Conservation (phyloP, 2,797 vertebrate genomes). For the Darevskia mixta region DNA sequence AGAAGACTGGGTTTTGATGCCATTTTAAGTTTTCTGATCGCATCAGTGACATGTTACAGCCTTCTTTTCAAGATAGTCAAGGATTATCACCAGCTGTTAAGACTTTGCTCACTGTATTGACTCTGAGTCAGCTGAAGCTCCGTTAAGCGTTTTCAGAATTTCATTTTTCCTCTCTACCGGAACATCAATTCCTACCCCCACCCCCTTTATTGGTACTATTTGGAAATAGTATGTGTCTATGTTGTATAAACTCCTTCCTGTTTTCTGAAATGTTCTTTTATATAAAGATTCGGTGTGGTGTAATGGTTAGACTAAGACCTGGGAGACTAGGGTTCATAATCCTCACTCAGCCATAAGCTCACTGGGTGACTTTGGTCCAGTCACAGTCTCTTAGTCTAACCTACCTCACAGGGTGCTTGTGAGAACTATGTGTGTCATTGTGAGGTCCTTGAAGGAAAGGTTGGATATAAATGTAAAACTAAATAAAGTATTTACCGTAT, state of each 20-base stretch:
- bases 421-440: too few relatives aligned
- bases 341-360: too few relatives aligned
- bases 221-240: background rate
- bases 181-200: background rate
- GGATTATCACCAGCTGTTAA: conserved; percentile 3
- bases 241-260: background rate
- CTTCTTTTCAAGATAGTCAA: background rate
- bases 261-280: background rate
- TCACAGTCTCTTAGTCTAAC: too few relatives aligned
- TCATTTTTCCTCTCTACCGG: background rate
- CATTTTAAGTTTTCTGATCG: background rate
- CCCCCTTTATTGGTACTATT: background rate
- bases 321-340: too few relatives aligned
- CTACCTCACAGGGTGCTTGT: too few relatives aligned
- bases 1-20: background rate
- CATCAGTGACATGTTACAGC: background rate
- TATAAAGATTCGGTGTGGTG: too few relatives aligned
- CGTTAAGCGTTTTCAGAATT: background rate
- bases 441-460: too few relatives aligned
- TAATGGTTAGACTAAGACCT: too few relatives aligned
- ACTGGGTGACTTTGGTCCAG: too few relatives aligned
- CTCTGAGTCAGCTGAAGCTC: background rate
- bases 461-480: too few relatives aligned
- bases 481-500: too few relatives aligned
- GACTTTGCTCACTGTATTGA: background rate